Base-by-base conservation (phyloP, 2,888 invertebrate species). In the Podotricha telesiphe region DNA sequence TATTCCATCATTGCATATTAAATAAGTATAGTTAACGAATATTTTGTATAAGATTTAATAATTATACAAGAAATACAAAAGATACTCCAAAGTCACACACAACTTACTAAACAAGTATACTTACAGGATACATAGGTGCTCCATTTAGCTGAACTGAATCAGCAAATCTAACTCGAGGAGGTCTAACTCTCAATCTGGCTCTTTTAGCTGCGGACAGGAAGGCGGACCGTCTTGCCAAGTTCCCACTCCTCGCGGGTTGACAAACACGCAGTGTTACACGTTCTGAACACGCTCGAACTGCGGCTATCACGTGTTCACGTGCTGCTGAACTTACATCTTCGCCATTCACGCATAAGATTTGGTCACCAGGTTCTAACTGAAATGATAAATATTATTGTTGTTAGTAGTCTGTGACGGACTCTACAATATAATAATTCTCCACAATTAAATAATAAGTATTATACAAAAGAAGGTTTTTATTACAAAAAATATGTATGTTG, bases 71-170 rank as follows among this genome's bases (percentile, higher is more conserved):
- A n/a, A n/a, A n/a, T n/a, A n/a, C n/a, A n/a, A n/a, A n/a, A n/a
- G n/a, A 28, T 28, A 28, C 28, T 4, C 37, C 10, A 37, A 6
- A 37, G 1, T 6, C 37, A 10, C 37, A 28, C 10, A 45, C 11
- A n/a, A 45, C 3, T 11, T 11, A 13, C 13, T 13, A 5, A 8
- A 53, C n/a, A 53, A 28, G 2, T 45, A 50, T 28, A 67, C 94
- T 94, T 86, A 96, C 96, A 76, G 96, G 96, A 89, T 96, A 96
- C 81, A 96, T 91, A 11, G 96, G 96, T 0, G 97, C 96, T 62
- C 97, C 97, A 88, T 97, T 97, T 69, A 97, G 95, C 82, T 96
- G 96, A 40, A 97, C 97, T 51, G 97, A 97, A 83, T 98, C 98
- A 0, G 98, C 98, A 82, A 98, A 98, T 63, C 98, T 91, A 0